A percentile compares a stretch with the other conserved stretches of the same genome.
phyloP scores from a whole-genome alignment of 2,797 vertebrate species.

The Sebastes nivosus region DNA sequence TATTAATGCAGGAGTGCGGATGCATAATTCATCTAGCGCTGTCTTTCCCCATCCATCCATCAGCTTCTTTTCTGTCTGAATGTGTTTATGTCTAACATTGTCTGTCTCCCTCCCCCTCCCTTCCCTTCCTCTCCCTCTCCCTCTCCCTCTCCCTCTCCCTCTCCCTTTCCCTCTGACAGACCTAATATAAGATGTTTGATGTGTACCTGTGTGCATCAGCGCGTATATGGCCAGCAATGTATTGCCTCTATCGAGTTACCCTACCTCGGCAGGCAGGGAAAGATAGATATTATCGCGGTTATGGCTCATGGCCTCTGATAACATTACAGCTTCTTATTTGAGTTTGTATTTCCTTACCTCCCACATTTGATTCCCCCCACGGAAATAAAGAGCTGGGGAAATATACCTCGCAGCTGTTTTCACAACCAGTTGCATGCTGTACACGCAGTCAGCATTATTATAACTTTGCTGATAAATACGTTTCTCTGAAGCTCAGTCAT shows the following conservation, averaged over 20 bases:
- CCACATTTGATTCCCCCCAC: constrained; percentile 57
- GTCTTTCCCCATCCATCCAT: constrained; percentile 28
- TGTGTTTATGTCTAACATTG: constrained; percentile 37
- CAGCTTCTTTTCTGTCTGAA: constrained; percentile 19
- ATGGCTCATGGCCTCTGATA: constrained; percentile 71
- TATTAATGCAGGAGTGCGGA: constrained; percentile 15
- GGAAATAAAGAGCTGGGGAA: constrained; percentile 55
- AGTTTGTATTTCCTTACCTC: constrained; percentile 65
- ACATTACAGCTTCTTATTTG: constrained; percentile 72
- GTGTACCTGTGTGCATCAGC: constrained; percentile 71
- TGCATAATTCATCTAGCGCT: constrained; percentile 40
- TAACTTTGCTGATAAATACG: constrained; percentile 39
- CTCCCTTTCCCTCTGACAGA: constrained; percentile 56
- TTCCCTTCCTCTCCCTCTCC: not conserved
- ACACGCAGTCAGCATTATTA: constrained; percentile 42
- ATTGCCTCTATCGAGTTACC: constrained; percentile 72
- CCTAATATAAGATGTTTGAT: constrained; percentile 76
- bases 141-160: constrained; percentile 15
- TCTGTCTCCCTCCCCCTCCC: constrained; percentile 17
- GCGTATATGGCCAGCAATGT: constrained; percentile 54
- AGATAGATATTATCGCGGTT: constrained; percentile 72
- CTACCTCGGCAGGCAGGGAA: constrained; percentile 56
- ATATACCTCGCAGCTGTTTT: constrained; percentile 53
- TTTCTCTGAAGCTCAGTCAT: constrained; percentile 31
- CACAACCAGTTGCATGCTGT: constrained; percentile 33